Conservation (phyloP, 2,113 vertebrate genomes). For the Cairina moschata region DNA sequence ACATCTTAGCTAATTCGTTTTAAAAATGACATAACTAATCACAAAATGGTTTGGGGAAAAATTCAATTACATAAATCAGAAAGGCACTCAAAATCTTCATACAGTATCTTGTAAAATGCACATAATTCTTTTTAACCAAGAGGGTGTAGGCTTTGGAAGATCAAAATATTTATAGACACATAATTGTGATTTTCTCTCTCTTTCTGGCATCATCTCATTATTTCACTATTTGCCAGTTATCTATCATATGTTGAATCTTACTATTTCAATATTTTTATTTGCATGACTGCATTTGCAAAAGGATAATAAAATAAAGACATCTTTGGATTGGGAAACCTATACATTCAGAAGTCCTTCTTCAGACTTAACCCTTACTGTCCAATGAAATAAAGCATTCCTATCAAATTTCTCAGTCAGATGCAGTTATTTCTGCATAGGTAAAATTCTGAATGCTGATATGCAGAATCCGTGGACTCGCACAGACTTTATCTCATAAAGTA, state of each 20-base stretch:
- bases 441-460: neutral
- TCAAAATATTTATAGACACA: neutral
- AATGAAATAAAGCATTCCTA: neutral
- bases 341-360: neutral
- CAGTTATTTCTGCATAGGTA: neutral
- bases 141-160: neutral
- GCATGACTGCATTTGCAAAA: slow-evolving; percentile 10
- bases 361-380: slow-evolving; percentile 26
- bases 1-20: neutral
- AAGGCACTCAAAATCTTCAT: neutral
- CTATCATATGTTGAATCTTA: neutral
- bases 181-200: slow-evolving; percentile 17
- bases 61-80: neutral
- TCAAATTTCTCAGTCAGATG: neutral
- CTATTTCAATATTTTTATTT: slow-evolving; percentile 7
- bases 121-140: neutral
- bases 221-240: neutral
- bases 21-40: neutral
- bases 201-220: neutral
- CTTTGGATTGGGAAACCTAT: neutral
- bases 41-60: neutral
- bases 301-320: slow-evolving; percentile 9
- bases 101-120: neutral
- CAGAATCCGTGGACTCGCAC: neutral
- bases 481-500: neutral